Evolutionary conservation across 2,888 invertebrate species (phyloP), one percentile per base, ranked within the genome.

Genomic region (Drosophila villosipedis): DNA sequence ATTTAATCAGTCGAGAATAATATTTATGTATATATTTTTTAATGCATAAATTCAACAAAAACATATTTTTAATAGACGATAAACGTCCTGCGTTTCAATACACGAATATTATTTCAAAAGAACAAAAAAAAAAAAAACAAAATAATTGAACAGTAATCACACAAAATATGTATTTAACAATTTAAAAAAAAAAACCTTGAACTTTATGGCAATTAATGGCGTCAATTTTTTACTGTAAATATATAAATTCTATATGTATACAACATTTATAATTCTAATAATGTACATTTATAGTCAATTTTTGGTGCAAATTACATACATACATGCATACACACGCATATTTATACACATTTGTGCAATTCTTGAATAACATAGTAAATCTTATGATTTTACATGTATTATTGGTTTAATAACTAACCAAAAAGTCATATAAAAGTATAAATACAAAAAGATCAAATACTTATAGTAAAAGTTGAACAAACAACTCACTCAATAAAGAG

Each of bases 151-250:
- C 22, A 59, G 30, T 61, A 64, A 55, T 41, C n/a, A 72, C 65
- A 68, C 28, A n/a, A 39, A 57, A 62, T 60, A 61, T 54, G 49
- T 65, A 73, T 59, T 43, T n/a, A 67, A 67, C 50, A 64, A 37
- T 76, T 79, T 22, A 55, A 59, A 58, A 59, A 76, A 76, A 76
- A 80, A 60, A 25, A 16, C 9, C 16, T 47, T 70, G 49, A 76
- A 80, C 69, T 66, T 73, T 54, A 86, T 72, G 76, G 91, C 91
- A 88, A 91, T 90, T 87, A 87, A 82, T 78, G 76, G 71, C 70
- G 87, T 88, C 87, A 88, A 91, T 91, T 87, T 90, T 77, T 68
- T 76, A 80, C 74, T 89, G 86, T 85, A 80, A 74, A 89, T 68
- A 78, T 73, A 75, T 71, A 49, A 63, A 79, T 60, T 73, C 73